Evolutionary conservation across 1,140 invertebrate genomes (phyloP).

Genomic region (Drosophila ananassae): DNA sequence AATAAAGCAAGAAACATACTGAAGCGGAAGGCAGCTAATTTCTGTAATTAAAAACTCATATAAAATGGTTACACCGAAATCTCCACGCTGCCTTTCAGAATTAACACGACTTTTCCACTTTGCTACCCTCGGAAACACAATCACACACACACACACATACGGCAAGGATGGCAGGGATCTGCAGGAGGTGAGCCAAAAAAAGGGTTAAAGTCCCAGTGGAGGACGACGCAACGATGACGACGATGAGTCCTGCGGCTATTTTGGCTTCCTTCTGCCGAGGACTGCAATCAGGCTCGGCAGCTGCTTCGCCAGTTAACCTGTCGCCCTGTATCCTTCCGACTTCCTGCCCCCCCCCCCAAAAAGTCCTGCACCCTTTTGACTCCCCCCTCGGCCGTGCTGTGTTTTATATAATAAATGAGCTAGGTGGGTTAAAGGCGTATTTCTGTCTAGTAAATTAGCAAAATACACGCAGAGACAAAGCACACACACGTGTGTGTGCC

Average conservation of each 20-base stretch:
- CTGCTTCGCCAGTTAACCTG: constrained; percentile 51
- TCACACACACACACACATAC: constrained; percentile 2
- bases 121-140: constrained; percentile 54
- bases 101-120: constrained; percentile 78
- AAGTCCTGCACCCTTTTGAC: constrained; percentile 18
- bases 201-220: constrained; percentile 38
- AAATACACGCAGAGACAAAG: constrained; percentile 75
- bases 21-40: constrained; percentile 68
- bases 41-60: constrained; percentile 84
- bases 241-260: constrained; percentile 58
- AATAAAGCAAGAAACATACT: constrained; percentile 3
- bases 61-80: constrained; percentile 70
- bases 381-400: constrained; percentile 32
- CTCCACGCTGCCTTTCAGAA: constrained; percentile 57
- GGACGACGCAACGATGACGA: constrained; percentile 37
- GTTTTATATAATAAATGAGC: constrained; percentile 84
- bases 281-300: constrained; percentile 49
- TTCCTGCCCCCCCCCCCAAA: constrained; percentile 5
- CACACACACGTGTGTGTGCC: constrained; percentile 40
- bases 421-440: constrained; percentile 84
- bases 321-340: constrained; percentile 31
- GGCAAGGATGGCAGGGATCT: not conserved
- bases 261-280: constrained; percentile 34
- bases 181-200: constrained; percentile 26
- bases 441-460: constrained; percentile 84